Base-by-base conservation (phyloP, 2,797 vertebrate genomes). In the Dipus sagitta region DNA sequence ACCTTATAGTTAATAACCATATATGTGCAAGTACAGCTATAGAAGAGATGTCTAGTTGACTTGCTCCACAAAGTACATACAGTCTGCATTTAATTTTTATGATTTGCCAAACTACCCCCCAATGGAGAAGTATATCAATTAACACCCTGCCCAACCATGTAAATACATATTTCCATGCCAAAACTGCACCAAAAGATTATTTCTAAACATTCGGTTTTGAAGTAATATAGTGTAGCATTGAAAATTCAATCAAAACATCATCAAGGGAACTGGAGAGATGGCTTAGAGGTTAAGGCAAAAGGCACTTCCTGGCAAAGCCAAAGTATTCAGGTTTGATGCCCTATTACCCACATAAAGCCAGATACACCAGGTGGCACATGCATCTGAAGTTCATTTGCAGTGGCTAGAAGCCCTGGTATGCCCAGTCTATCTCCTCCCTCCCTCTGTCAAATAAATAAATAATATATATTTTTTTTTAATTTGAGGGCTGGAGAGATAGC, bases 201-300 rank as follows among this genome's bases (percentile, higher is more conserved):
- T 80, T 62, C 62, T 78, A 30, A 87, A 77, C 28, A 76, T 95
- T 65, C 88, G 67, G 23, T 94, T 91, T 76, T 82, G 24, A 21
- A 6, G 26, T 86, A 91, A 76, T 12, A 2, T 32, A 76, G 3
- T 60, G 6, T 68, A 68, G 23, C 13, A 3, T 79, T 88, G 81
- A 77, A 18, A 83, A 65, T 54, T 62, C 23, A 76, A 28, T 75
- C 6, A 60, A 86, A 92, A 80, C 42, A 75, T 85, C 24, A 30
- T 18, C 84, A 84, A 62, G n/a, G n/a, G n/a, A n/a, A n/a, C n/a
- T n/a, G n/a, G n/a, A n/a, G n/a, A n/a, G n/a, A n/a, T n/a, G n/a
- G n/a, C n/a, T n/a, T n/a, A n/a, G n/a, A n/a, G n/a, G n/a, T n/a
- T n/a, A n/a, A n/a, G n/a, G n/a, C n/a, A n/a, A n/a, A n/a, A n/a